Evolutionary conservation across 2,797 vertebrate genomes (phyloP).

Genomic region (Rhincodon typus): DNA sequence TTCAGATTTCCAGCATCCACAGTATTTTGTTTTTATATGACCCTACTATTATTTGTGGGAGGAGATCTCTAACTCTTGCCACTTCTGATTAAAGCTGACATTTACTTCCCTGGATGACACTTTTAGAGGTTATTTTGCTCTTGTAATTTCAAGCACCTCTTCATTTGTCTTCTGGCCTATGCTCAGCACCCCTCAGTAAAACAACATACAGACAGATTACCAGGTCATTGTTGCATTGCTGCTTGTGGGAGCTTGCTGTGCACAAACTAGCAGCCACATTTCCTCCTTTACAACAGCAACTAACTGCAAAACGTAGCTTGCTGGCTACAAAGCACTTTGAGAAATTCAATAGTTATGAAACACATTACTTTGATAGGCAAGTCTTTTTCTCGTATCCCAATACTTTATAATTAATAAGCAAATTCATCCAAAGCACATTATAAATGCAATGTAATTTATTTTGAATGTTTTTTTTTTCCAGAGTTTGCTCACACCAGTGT

Average conservation of each 20-base stretch:
- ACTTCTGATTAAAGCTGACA: no score
- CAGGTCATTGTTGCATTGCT: neutral
- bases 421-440: neutral
- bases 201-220: neutral
- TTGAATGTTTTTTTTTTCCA: neutral
- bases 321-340: neutral
- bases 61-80: no score
- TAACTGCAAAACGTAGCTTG: neutral
- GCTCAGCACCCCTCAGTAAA: no score
- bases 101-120: no score
- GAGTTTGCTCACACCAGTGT: neutral
- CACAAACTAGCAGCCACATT: neutral
- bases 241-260: neutral
- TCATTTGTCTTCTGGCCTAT: no score
- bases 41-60: no score
- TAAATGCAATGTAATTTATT: neutral
- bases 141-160: no score
- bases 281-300: neutral
- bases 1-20: no score
- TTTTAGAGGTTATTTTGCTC: no score
- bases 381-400: neutral
- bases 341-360: no score
- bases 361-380: no score
- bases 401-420: neutral
- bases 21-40: no score